phyloP scores from a whole-genome alignment of 2,113 vertebrate genomes.

The Chlamydotis undulata region DNA sequence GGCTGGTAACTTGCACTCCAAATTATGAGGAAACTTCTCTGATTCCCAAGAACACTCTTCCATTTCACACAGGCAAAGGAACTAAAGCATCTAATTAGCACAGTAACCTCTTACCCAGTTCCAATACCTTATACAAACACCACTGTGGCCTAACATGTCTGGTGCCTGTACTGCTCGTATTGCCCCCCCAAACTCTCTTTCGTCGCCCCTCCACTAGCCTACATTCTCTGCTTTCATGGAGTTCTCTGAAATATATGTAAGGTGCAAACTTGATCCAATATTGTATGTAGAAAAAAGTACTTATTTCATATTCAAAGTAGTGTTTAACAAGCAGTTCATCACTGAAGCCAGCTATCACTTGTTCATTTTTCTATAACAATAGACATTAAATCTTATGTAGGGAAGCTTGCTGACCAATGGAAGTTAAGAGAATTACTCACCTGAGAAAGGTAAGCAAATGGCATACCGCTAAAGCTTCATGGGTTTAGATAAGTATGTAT shows the following conservation, averaged over 20 bases:
- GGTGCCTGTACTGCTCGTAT: not conserved
- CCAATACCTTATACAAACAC: not conserved
- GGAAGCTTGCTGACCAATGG: not conserved
- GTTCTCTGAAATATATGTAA: not conserved
- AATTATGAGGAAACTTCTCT: not conserved
- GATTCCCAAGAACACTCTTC: not conserved
- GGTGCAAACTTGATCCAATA: not conserved
- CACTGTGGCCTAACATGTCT: not conserved
- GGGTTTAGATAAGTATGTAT: not conserved
- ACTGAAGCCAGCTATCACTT: not conserved
- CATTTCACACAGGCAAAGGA: not conserved
- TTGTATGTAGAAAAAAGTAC: not conserved
- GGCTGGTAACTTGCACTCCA: not conserved
- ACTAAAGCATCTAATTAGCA: not conserved
- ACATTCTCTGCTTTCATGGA: not conserved
- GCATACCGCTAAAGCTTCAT: not conserved
- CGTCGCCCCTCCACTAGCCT: not conserved
- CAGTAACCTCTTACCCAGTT: not conserved
- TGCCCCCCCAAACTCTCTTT: not conserved
- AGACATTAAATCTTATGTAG: not conserved
- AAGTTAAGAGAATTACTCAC: not conserved
- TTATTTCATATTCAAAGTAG: not conserved
- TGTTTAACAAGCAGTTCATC: not conserved
- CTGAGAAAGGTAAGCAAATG: not conserved
- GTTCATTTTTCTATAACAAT: not conserved